Evolutionary conservation across 2,113 vertebrate species (phyloP), one percentile per base, ranked within the genome.

Genomic region (Apodemus sylvaticus): DNA sequence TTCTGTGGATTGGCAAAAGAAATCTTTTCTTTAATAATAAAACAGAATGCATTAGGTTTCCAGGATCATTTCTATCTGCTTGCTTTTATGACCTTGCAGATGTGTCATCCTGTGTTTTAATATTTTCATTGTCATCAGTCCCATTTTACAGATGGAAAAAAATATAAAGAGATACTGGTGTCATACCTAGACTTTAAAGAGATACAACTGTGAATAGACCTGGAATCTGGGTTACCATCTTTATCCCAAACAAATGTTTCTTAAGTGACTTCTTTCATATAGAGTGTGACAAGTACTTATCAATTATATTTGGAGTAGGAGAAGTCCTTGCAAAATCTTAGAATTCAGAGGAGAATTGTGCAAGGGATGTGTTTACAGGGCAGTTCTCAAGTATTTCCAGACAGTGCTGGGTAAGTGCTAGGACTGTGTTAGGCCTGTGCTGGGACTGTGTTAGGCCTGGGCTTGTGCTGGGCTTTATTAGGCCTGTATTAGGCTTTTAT

Each of bases 21-120:
- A 93, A 73, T 90, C 51, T 95, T 91, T 93, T 95, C 58, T 93
- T 95, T 94, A 42, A 20, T 90, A 88, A 89, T 97, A 71, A 91
- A 94, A 91, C 85, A 83, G 66, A 81, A 76, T 64, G 39, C 17
- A 13, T 92, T 74, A 26, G 22, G 29, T 83, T 74, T 64, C 26
- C 48, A 76, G 58, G 62, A 2, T 83, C 48, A 55, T 95, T 48
- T 45, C 76, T 87, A 17, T 45, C 87, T 24, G 16, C n/a, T 24
- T 42, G 51, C 78, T 89, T 86, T 89, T 51, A 20, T 14, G 31
- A 51, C 26, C 88, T 68, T 68, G 16, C 7, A n/a, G 76, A 71
- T 5, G n/a, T 2, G 2, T 34, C 2, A 3, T n/a, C 4, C 20
- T 73, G 39, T 77, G 53, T 3, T 58, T n/a, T 58, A 22, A 86